Evolutionary conservation across 2,113 vertebrate genomes (phyloP).

Genomic region (Onychostruthus taczanowskii): DNA sequence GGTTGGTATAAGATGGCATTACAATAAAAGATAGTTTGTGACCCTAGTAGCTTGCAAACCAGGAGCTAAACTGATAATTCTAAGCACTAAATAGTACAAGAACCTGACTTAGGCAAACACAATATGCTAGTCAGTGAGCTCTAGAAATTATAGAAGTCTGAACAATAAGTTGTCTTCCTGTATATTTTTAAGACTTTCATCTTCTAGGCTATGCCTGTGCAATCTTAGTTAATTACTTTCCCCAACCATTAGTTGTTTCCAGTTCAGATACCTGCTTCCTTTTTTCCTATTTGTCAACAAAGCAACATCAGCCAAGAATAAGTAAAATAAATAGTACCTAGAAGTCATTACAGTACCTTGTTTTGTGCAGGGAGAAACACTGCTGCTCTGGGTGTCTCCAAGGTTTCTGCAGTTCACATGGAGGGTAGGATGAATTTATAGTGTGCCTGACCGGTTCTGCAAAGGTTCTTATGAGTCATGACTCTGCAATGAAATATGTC

Average conservation of each 20-base stretch:
- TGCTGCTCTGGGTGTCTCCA: neutral
- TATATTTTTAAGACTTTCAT: neutral
- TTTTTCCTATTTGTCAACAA: neutral
- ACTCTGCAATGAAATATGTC: neutral
- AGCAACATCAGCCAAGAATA: neutral
- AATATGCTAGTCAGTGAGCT: neutral
- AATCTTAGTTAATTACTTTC: neutral
- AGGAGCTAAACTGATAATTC: neutral
- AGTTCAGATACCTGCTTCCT: neutral
- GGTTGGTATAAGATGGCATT: neutral
- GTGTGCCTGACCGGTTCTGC: neutral
- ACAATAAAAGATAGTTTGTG: neutral
- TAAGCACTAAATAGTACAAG: neutral
- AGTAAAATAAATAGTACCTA: neutral
- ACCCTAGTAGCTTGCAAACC: neutral
- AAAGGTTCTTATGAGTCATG: slow-evolving; percentile 48
- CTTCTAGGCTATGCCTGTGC: neutral
- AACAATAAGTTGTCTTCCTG: neutral
- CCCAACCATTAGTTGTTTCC: neutral
- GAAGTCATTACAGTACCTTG: slow-evolving; percentile 47
- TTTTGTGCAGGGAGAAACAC: neutral
- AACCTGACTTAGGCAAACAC: neutral
- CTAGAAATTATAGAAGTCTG: neutral
- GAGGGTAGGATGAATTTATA: slow-evolving; percentile 52
- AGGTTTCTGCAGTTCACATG: slow-evolving; percentile 3